Evolutionary conservation across 2,797 vertebrate species (phyloP), one percentile per base, ranked within the genome.

Genomic region (Buphagus erythrorhynchus): DNA sequence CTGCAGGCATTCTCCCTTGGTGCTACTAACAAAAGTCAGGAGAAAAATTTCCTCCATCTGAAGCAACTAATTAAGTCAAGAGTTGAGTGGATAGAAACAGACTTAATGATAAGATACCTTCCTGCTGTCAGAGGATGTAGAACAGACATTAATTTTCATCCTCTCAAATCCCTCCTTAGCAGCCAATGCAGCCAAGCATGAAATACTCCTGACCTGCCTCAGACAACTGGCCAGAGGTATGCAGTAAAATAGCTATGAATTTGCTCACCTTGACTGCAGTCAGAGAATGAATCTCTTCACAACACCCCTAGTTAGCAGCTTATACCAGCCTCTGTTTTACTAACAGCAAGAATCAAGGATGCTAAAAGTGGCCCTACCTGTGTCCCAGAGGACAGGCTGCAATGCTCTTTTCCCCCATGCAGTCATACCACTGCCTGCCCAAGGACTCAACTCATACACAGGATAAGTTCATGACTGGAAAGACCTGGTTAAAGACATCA

Each of bases 31-130:
- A 11, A 36, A 38, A 45, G n/a, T 71, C 40, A 93, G 59, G 21
- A 59, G 36, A 84, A 81, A 62, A 43, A 82, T 12, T 51, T 59
- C 38, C 42, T 75, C n/a, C 16, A 46, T 55, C 82, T 67, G 43
- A 86, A 93, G 36, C 38, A 57, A 29, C 72, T 94, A 88, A 93
- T 93, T 79, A 89, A 94, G 62, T 48, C 63, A 83, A 86, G 72
- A 83, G 73, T 69, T 81, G 49, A 84, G 40, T 0, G 1, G 59
- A 75, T 63, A 43, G 73, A 90, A 90, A 83, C 46, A 74, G 54
- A 67, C 35, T 46, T 58, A 33, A 58, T 33, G 46, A 86, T 48
- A 90, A 77, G 88, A 91, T 58, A 62, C 33, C 77, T 61, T 35
- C 46, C 58, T 78, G 76, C 62, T 94, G 82, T 68, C 68, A 86